Evolutionary conservation across 2,797 vertebrate species (phyloP).

Genomic region (Sphenopsis melanotis): DNA sequence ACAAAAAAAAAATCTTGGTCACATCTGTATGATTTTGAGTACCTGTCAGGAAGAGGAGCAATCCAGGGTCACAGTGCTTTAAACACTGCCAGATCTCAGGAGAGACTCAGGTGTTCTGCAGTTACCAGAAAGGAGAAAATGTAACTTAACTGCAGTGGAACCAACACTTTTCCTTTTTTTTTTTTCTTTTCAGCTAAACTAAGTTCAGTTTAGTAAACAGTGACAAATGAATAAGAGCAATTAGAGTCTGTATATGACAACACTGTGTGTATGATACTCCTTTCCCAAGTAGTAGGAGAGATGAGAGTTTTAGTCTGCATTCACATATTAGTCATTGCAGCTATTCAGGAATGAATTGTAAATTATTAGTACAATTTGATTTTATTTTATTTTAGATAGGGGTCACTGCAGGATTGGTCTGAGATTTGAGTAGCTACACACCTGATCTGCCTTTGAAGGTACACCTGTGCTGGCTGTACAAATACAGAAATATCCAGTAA

Average conservation of each 20-base stretch:
- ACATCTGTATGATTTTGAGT: background rate
- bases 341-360: background rate
- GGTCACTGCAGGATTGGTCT: slow-evolving; percentile 3
- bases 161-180: background rate
- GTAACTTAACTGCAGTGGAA: slow-evolving; percentile 12
- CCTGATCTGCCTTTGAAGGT: background rate
- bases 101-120: slow-evolving; percentile 12
- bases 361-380: background rate
- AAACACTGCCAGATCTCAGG: slow-evolving; percentile 15
- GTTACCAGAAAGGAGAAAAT: slow-evolving; percentile 27
- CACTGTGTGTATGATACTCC: background rate
- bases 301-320: slow-evolving; percentile 21
- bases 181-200: background rate
- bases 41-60: slow-evolving; percentile 13
- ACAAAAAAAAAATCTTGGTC: background rate
- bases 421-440: background rate
- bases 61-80: background rate
- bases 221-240: background rate
- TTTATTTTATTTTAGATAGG: slow-evolving; percentile 34
- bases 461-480: background rate
- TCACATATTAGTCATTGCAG: slow-evolving; percentile 17
- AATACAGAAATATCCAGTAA: background rate
- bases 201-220: slow-evolving; percentile 20
- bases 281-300: slow-evolving; percentile 34
- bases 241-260: background rate